phyloP scores from a whole-genome alignment of 1,140 invertebrate species.

The Drosophila pruinosa region DNA sequence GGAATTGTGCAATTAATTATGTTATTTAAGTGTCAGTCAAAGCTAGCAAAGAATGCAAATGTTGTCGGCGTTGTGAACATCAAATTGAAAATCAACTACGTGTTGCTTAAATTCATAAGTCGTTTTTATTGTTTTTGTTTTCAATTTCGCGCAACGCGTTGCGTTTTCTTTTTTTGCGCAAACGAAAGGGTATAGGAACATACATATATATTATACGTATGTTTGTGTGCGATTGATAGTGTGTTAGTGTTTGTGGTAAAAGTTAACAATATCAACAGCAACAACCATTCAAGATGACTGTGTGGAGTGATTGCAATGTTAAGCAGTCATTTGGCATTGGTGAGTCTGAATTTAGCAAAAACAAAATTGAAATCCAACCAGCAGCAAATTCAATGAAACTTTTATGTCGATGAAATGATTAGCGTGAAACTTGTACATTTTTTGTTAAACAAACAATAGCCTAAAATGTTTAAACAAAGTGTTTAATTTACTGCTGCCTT shows the following conservation, averaged over 20 bases:
- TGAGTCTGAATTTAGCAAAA: conserved; percentile 51
- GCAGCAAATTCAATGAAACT: conserved; percentile 26
- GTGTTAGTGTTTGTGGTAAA: conserved; percentile 53
- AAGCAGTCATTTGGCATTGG: conserved; percentile 81
- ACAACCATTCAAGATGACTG: conserved; percentile 61
- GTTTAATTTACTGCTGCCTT: conserved; percentile 32
- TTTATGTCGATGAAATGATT: conserved; percentile 14
- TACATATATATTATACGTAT: conserved; percentile 13
- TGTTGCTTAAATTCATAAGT: conserved; percentile 54
- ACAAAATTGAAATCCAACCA: background rate
- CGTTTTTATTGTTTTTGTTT: conserved; percentile 29
- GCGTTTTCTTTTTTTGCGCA: conserved; percentile 60
- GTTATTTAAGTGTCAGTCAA: conserved; percentile 4
- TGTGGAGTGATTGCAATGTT: conserved; percentile 77
- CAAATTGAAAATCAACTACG: conserved; percentile 57
- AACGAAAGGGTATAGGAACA: conserved; percentile 60
- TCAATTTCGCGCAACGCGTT: conserved; percentile 24
- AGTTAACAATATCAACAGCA: conserved; percentile 51
- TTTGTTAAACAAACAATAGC: conserved; percentile 32
- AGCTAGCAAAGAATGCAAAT: conserved; percentile 34
- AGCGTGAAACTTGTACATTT: conserved; percentile 14
- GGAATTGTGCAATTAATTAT: conserved; percentile 35
- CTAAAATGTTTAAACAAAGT: conserved; percentile 64
- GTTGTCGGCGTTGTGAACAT: conserved; percentile 43
- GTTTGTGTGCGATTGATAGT: conserved; percentile 31